A percentile compares a stretch with the other conserved stretches of the same genome.
phyloP scores from a whole-genome alignment of 2,888 invertebrate genomes.

The Brachycybe producta region DNA sequence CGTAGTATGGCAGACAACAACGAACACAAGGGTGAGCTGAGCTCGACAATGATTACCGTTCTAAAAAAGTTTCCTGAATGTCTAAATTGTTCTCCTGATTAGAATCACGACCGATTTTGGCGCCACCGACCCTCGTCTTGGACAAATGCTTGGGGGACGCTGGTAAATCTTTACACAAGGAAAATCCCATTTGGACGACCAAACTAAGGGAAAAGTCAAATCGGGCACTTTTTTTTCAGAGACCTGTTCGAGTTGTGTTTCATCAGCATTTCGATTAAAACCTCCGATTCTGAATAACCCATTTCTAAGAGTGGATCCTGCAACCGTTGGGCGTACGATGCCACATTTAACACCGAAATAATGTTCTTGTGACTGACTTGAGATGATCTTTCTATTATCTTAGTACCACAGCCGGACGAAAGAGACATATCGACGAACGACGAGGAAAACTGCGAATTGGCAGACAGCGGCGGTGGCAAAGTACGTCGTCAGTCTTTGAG shows the following conservation, averaged over 20 bases:
- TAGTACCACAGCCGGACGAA: neutral
- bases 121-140: slow-evolving; percentile 19
- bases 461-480: no score
- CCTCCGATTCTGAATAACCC: slow-evolving; percentile 15
- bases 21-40: slow-evolving; percentile 22
- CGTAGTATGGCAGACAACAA: slow-evolving; percentile 23
- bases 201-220: no score
- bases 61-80: neutral
- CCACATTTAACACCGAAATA: neutral
- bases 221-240: slow-evolving; percentile 8
- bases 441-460: no score
- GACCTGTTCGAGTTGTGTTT: slow-evolving; percentile 7
- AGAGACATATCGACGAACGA: no score
- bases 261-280: slow-evolving; percentile 12
- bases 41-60: neutral
- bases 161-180: neutral
- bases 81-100: neutral
- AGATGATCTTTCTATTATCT: neutral
- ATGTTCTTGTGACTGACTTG: neutral
- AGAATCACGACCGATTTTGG: slow-evolving; percentile 22
- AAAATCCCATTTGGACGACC: no score
- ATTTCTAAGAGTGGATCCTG: slow-evolving; percentile 11
- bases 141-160: slow-evolving; percentile 1
- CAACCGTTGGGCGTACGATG: neutral
- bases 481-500: no score